These are phyloP conservation scores for Teinopalpus imperialis DNA, from an alignment of 2,888 invertebrate species.

Conservation along the genomic window DNA sequence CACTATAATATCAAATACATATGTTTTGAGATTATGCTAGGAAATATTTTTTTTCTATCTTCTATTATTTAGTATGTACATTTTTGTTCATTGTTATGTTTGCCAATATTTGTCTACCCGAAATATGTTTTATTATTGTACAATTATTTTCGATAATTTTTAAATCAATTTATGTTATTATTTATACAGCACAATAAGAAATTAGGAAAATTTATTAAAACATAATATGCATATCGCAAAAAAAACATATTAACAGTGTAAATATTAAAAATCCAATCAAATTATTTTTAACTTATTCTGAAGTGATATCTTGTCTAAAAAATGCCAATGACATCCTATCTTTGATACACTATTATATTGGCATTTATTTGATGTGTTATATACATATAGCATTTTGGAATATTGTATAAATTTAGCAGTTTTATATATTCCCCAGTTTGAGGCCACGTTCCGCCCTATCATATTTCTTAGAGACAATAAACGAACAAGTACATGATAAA, in stretches of 20 bases:
- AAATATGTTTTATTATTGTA: slow-evolving; percentile 64
- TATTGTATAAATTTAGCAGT: slow-evolving; percentile 40
- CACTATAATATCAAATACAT: slow-evolving; percentile 29
- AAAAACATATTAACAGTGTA: slow-evolving; percentile 56
- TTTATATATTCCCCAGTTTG: slow-evolving; percentile 46
- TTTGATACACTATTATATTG: slow-evolving; percentile 32
- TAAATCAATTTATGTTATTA: slow-evolving; percentile 66
- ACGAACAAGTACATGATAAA: slow-evolving; percentile 73
- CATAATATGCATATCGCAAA: slow-evolving; percentile 65
- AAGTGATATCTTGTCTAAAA: slow-evolving; percentile 38
- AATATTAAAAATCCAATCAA: slow-evolving; percentile 57
- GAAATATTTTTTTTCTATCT: slow-evolving; percentile 46
- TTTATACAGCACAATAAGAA: slow-evolving; percentile 60
- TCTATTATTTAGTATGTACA: slow-evolving; percentile 42
- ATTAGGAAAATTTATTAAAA: slow-evolving; percentile 66
- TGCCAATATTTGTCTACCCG: slow-evolving; percentile 60
- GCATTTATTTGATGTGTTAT: slow-evolving; percentile 41
- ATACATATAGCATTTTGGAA: slow-evolving; percentile 47
- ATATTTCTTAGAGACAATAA: slow-evolving; percentile 51
- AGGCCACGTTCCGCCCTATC: slow-evolving; percentile 56
- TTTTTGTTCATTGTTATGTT: slow-evolving; percentile 76
- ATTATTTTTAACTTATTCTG: slow-evolving; percentile 62
- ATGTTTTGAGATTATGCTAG: slow-evolving; percentile 68
- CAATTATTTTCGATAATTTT: slow-evolving; percentile 59
- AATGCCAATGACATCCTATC: slow-evolving; percentile 34